Evolutionary conservation across 2,113 vertebrate genomes (phyloP), one percentile per base, ranked within the genome.

Genomic region (Microcebus murinus): DNA sequence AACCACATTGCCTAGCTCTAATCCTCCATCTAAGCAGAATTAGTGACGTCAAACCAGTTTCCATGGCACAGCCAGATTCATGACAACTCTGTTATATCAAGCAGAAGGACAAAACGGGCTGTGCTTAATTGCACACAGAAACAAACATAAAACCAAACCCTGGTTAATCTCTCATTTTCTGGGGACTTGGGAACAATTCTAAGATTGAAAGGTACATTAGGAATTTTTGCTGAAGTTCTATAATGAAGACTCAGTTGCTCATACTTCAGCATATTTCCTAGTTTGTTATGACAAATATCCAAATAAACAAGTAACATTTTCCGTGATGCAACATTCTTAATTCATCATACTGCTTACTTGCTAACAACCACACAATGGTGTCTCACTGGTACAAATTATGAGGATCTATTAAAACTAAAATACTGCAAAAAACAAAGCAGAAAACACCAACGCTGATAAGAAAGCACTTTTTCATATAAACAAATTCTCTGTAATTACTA

Each of bases 41-140:
- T 87, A 89, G 79, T 97, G 98, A 97, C 96, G 92, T 97, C 97
- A 97, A 96, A 82, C 55, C 94, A 61, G 97, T 97, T 96, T 97
- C 98, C 97, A 97, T 96, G 96, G 97, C 89, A 97, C 76, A 96
- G 97, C 68, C 93, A 85, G 95, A 86, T 91, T 96, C 96, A 87
- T 8, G 93, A 96, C 96, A 97, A 94, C 91, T 94, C 96, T 93
- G 93, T 95, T 96, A 39, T 39, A 96, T 82, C 86, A 96, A 94
- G 96, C 91, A 92, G 94, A 94, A 96, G 97, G 91, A 93, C 86
- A 96, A 95, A 97, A 96, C 71, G 71, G 97, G 85, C 93, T 91
- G 81, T 0, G 0, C 91, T 95, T 97, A 95, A 95, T 83, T 91
- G 95, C 73, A 85, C 94, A 85, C 59, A 93, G 96, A 93, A 96